phyloP scores from a whole-genome alignment of 1,140 invertebrate species.

The Triops cancriformis region DNA sequence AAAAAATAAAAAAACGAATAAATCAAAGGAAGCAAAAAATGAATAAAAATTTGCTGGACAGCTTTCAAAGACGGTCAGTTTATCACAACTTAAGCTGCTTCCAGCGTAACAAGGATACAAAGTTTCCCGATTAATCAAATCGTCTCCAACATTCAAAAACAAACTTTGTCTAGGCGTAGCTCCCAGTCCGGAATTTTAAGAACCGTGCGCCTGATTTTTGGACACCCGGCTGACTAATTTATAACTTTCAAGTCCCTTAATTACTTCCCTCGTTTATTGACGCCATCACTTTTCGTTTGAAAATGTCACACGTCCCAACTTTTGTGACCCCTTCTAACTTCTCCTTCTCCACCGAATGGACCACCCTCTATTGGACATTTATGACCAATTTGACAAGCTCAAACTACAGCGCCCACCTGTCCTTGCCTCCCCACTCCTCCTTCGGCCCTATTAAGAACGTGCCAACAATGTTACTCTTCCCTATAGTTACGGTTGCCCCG shows the following conservation, averaged over 20 bases:
- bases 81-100: too few species aligned
- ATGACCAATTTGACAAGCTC: constrained; percentile 1
- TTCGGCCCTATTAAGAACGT: neutral
- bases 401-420: neutral
- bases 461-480: neutral
- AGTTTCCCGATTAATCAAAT: too few species aligned
- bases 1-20: too few species aligned
- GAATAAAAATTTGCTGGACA: too few species aligned
- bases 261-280: neutral
- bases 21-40: too few species aligned
- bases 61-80: too few species aligned
- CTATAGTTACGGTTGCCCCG: neutral
- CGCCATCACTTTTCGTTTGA: neutral
- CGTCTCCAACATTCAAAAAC: too few species aligned
- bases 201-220: too few species aligned
- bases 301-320: neutral
- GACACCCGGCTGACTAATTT: too few species aligned
- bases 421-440: neutral
- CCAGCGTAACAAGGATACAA: too few species aligned
- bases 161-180: too few species aligned
- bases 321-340: neutral
- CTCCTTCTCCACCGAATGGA: neutral
- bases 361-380: neutral
- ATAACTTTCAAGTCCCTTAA: neutral
- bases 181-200: too few species aligned